phyloP scores from a whole-genome alignment of 2,888 invertebrate species.

The Prenolepis imparis region DNA sequence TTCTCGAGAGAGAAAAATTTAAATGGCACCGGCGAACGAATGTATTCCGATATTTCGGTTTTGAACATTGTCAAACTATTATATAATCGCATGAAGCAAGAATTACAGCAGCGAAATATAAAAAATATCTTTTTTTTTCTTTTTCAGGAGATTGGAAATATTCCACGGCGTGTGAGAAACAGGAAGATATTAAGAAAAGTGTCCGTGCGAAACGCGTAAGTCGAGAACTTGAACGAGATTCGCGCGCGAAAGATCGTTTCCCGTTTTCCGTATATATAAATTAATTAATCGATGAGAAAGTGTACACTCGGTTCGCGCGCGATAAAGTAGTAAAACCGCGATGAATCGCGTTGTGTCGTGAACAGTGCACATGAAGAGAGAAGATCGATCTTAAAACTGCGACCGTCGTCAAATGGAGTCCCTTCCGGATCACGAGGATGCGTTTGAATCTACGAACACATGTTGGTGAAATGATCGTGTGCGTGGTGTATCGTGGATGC shows the following conservation, averaged over 20 bases:
- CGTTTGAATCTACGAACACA: constrained; percentile 64
- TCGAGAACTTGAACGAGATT: constrained; percentile 22
- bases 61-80: not conserved
- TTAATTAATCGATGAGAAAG: constrained; percentile 11
- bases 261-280: not conserved
- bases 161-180: not conserved
- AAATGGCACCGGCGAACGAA: constrained; percentile 13
- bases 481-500: constrained; percentile 71
- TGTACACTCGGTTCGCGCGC: constrained; percentile 17
- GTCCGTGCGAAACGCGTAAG: constrained; percentile 10
- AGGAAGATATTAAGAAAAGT: constrained; percentile 12
- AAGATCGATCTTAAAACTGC: constrained; percentile 46
- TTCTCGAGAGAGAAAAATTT: not conserved
- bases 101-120: not conserved
- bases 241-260: constrained; percentile 11
- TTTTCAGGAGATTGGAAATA: constrained; percentile 14
- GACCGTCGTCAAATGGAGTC: constrained; percentile 61
- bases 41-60: constrained; percentile 21
- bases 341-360: constrained; percentile 64
- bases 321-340: constrained; percentile 20
- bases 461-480: constrained; percentile 77
- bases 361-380: constrained; percentile 57
- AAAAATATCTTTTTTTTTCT: constrained; percentile 30
- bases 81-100: not conserved
- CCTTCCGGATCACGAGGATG: constrained; percentile 69